A percentile compares a stretch with the other conserved stretches of the same genome.
These are phyloP conservation scores for Ooceraea biroi DNA, from an alignment of 1,140 invertebrate species.

Conservation along the genomic window DNA sequence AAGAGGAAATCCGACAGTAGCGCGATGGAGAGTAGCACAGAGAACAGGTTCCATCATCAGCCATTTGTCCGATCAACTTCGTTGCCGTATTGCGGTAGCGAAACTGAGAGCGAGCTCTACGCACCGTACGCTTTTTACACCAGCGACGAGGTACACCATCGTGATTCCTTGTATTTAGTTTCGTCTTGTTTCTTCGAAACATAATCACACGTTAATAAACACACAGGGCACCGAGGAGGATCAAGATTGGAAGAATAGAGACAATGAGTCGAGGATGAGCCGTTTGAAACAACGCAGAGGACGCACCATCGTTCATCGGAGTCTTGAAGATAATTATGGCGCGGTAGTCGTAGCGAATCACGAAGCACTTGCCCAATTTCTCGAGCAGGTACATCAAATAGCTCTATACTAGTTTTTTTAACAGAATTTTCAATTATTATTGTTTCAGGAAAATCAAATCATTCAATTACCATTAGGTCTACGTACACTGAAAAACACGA, in stretches of 20 bases:
- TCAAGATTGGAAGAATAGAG: constrained; percentile 85
- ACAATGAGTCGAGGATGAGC: constrained; percentile 83
- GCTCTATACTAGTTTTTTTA: too few species aligned
- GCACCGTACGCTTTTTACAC: constrained; percentile 92
- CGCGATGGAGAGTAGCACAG: constrained; percentile 83
- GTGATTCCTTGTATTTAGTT: neutral
- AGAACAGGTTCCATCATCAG: constrained; percentile 82
- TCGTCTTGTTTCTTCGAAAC: neutral
- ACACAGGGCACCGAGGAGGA: constrained; percentile 86
- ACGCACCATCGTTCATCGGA: constrained; percentile 92
- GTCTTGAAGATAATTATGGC: constrained; percentile 94
- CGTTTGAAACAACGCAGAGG: constrained; percentile 91
- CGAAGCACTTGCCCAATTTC: constrained; percentile 93
- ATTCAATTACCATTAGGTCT: constrained; percentile 88
- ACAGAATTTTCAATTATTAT: too few species aligned
- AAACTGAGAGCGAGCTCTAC: constrained; percentile 93
- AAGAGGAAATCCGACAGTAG: constrained; percentile 86
- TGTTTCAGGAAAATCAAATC: constrained; percentile 89
- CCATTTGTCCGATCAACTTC: constrained; percentile 88
- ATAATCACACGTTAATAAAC: constrained; percentile 23
- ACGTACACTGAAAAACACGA: constrained; percentile 90
- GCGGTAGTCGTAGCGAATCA: constrained; percentile 95
- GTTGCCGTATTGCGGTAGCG: constrained; percentile 92
- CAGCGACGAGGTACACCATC: constrained; percentile 81
- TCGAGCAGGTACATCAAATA: constrained; percentile 91